These are phyloP conservation scores for Pseudomyrmex pallidus DNA, from an alignment of 1,140 invertebrate genomes.

Conservation along the genomic window DNA sequence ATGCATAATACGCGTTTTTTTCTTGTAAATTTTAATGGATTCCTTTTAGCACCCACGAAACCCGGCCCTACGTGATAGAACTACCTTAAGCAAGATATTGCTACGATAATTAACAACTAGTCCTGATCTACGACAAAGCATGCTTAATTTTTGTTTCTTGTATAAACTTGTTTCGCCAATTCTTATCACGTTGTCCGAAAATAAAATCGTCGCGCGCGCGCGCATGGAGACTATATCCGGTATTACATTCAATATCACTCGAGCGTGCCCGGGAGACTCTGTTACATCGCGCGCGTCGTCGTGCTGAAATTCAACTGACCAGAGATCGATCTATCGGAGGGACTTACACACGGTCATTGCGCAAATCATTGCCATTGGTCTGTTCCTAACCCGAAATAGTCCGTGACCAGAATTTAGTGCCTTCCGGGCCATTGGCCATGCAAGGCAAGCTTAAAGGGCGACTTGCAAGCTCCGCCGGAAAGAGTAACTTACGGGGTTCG, in stretches of 20 bases:
- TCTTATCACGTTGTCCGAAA: background rate
- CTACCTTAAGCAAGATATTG: too few species aligned
- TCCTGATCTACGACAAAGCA: too few species aligned
- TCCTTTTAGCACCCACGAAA: too few species aligned
- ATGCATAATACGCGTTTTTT: too few species aligned
- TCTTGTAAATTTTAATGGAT: too few species aligned
- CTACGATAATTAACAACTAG: too few species aligned
- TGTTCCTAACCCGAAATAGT: constrained; percentile 53
- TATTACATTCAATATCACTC: constrained; percentile 36
- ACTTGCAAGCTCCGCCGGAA: constrained; percentile 30
- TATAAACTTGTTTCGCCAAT: background rate
- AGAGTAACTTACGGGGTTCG: constrained; percentile 33
- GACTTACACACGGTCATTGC: constrained; percentile 33
- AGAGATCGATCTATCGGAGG: constrained; percentile 35
- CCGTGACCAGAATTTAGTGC: constrained; percentile 55
- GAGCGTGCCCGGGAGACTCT: background rate
- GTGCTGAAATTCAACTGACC: background rate
- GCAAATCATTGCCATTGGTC: constrained; percentile 51
- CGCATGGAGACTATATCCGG: background rate
- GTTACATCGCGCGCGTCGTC: background rate
- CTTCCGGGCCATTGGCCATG: constrained; percentile 44
- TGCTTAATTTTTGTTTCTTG: background rate
- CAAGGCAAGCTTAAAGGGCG: constrained; percentile 43
- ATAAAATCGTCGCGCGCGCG: background rate
- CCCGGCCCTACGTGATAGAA: too few species aligned